These are phyloP conservation scores for Syrphus vitripennis DNA, from an alignment of 2,888 invertebrate genomes.

Conservation along the genomic window DNA sequence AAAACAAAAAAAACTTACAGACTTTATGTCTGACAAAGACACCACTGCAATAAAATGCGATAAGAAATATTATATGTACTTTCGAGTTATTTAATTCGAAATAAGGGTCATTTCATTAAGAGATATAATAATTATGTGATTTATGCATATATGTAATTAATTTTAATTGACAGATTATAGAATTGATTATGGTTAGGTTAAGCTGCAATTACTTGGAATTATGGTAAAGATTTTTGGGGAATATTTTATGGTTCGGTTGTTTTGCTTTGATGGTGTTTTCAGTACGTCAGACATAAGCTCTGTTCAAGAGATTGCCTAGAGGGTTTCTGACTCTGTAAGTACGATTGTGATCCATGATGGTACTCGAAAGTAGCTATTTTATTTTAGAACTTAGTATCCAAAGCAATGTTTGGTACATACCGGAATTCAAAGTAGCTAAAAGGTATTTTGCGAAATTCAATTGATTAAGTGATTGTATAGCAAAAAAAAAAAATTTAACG, in stretches of 20 bases:
- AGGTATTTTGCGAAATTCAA: too few species aligned
- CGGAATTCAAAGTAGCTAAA: too few species aligned
- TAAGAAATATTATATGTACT: conserved; percentile 4
- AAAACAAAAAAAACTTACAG: neutral
- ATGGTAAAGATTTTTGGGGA: neutral
- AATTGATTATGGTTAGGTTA: too few species aligned
- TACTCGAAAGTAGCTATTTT: too few species aligned
- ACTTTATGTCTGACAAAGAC: conserved; percentile 9
- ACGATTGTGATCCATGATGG: too few species aligned
- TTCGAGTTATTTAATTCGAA: neutral
- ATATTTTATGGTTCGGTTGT: neutral
- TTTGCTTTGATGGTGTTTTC: neutral
- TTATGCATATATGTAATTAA: neutral
- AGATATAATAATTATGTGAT: neutral
- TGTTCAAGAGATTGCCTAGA: too few species aligned
- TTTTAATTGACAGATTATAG: conserved; percentile 9
- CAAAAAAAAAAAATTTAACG: too few species aligned
- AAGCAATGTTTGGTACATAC: too few species aligned
- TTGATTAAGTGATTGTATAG: too few species aligned
- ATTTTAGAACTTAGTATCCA: too few species aligned
- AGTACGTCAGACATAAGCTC: neutral
- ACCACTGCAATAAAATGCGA: neutral
- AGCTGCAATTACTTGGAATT: neutral
- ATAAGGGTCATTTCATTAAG: neutral
- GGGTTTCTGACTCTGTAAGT: too few species aligned